These are phyloP conservation scores for Brachyrhaphis roseni DNA, from an alignment of 2,797 vertebrate genomes.

Conservation along the genomic window DNA sequence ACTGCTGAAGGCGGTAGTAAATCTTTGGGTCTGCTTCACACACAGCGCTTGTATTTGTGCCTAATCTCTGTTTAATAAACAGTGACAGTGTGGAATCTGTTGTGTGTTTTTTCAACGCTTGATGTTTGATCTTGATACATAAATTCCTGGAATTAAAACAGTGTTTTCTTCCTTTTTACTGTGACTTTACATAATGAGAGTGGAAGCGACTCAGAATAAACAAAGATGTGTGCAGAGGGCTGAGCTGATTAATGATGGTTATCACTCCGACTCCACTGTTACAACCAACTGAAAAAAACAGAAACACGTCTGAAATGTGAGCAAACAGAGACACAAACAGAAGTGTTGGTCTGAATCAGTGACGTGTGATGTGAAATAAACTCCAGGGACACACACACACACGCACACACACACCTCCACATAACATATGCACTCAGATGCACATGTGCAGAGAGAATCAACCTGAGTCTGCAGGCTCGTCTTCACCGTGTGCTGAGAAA, in stretches of 20 bases:
- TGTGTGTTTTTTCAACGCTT: neutral
- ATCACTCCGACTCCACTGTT: neutral
- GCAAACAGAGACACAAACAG: constrained; percentile 13
- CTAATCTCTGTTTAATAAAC: neutral
- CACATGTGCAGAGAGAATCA: constrained; percentile 38
- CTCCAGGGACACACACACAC: constrained; percentile 19
- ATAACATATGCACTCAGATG: constrained; percentile 7
- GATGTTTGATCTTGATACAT: neutral
- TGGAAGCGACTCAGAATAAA: constrained; percentile 3
- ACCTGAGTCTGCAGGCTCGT: constrained; percentile 67
- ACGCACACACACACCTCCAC: neutral
- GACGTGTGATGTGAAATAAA: constrained; percentile 31
- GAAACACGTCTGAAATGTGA: neutral
- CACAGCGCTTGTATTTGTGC: neutral
- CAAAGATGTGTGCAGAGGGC: constrained; percentile 7
- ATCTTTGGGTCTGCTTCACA: neutral
- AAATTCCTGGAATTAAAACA: constrained; percentile 2
- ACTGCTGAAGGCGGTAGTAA: neutral
- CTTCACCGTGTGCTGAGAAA: constrained; percentile 61
- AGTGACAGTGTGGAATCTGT: neutral
- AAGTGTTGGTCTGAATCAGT: constrained; percentile 29
- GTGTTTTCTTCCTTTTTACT: neutral
- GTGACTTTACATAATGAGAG: constrained; percentile 8
- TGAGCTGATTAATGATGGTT: constrained; percentile 33
- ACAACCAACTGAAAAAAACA: neutral